Conservation (phyloP, 2,797 vertebrate species). For the Megaceryle alcyon region DNA sequence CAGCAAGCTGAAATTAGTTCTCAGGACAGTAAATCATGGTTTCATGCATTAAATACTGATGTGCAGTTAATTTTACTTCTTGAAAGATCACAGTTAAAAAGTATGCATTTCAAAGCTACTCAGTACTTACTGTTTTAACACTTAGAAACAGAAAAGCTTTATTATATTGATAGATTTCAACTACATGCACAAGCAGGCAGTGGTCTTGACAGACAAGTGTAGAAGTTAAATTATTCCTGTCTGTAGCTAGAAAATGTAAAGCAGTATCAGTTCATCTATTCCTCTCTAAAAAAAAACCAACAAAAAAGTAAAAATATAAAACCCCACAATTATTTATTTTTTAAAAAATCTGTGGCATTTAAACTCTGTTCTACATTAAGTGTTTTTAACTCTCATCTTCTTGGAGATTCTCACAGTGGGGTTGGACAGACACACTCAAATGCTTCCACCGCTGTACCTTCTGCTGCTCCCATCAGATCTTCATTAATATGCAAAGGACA, state of each 20-base stretch:
- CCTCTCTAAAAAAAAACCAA: neutral
- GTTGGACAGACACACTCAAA: neutral
- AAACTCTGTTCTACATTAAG: neutral
- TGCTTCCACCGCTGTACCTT: neutral
- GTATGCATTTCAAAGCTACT: neutral
- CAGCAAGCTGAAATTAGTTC: conserved; percentile 34
- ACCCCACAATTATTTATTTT: neutral
- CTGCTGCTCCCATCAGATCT: neutral
- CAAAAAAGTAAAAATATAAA: no score
- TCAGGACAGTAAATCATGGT: conserved; percentile 12
- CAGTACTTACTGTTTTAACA: neutral
- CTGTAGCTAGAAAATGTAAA: neutral
- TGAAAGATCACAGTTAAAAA: neutral
- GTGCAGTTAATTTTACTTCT: neutral
- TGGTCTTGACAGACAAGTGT: neutral
- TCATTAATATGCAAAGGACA: conserved; percentile 13
- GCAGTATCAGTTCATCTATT: neutral
- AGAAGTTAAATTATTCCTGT: neutral
- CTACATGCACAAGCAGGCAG: neutral
- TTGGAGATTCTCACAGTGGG: neutral
- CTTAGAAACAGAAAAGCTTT: neutral
- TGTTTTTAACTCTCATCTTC: neutral
- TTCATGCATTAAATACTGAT: conserved; percentile 22
- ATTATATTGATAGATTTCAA: neutral
- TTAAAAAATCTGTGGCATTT: neutral